Base-by-base conservation (phyloP, 2,888 invertebrate species). In the Dinocampus coccinellae region DNA sequence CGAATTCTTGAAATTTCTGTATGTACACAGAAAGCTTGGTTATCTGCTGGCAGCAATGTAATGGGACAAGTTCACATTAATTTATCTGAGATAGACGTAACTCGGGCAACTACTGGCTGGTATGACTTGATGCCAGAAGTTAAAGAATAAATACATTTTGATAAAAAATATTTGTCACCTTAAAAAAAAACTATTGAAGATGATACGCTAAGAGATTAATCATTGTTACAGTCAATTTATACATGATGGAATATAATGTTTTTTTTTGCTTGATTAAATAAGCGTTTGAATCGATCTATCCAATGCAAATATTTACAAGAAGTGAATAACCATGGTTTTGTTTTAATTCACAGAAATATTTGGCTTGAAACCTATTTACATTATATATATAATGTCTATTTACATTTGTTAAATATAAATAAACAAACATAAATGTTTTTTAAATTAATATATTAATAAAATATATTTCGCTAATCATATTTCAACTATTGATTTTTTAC, bases 1-100 rank as follows among this genome's bases (percentile, higher is more conserved):
- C 91, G 93, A 16, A 93, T 93, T 70, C 89, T 97, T 72, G 95
- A 97, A 88, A 91, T 97, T 34, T 94, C 95, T 0, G 95, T 97
- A 29, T 94, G 95, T 81, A 95, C 97, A 16, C 95, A 96, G 85
- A 96, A 96, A 83, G 94, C 94, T 71, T 92, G 95, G 88, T 90
- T 95, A 55, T 91, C 91, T 61, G 92, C 93, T n/a, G 93, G 94
- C 76, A 94, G 93, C 85, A 95, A 95, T 34, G 90, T 94, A 60
- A 93, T 96, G 87, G 96, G 96, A 79, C 94, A 95, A 91, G 92
- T 94, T 64, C 89, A 92, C 90, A 90, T 93, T 2, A 88, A 92
- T 82, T 89, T 95, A 68, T 90, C 91, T 70, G 91, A 92, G 75
- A 89, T 93, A 69, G 92, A 93, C 82, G 89, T 93, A 76, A 90